phyloP scores from a whole-genome alignment of 2,797 vertebrate species.

The Chaetodon trifasciatus region DNA sequence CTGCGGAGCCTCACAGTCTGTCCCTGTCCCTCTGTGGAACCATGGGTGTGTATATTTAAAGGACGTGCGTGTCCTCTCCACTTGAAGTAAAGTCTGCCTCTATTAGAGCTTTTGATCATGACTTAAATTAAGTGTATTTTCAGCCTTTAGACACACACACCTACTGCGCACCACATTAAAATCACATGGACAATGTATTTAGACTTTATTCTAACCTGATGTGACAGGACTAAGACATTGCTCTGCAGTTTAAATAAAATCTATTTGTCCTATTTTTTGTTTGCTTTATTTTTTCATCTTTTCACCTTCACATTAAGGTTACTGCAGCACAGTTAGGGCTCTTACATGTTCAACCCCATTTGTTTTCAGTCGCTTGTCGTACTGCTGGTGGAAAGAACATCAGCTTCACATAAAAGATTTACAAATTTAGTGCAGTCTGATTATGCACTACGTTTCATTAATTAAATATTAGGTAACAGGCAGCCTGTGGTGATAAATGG shows the following conservation, averaged over 20 bases:
- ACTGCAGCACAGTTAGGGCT: background rate
- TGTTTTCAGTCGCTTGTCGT: background rate
- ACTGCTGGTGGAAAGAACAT: background rate
- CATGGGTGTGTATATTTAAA: constrained; percentile 2
- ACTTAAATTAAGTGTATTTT: background rate
- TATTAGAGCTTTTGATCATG: background rate
- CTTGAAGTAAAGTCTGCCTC: background rate
- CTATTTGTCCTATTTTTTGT: background rate
- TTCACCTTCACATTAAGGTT: background rate
- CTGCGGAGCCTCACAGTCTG: constrained; percentile 39
- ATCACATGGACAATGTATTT: background rate
- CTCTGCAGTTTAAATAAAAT: background rate
- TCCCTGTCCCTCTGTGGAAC: constrained; percentile 27
- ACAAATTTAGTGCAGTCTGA: background rate
- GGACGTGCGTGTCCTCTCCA: constrained; percentile 1
- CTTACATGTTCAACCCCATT: background rate
- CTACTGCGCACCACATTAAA: background rate
- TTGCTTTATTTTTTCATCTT: background rate
- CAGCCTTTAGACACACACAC: background rate
- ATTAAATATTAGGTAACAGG: background rate
- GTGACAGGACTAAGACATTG: background rate
- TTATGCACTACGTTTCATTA: background rate
- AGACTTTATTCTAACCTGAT: background rate
- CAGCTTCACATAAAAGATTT: background rate
- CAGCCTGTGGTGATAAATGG: too few relatives aligned